phyloP scores from a whole-genome alignment of 1,140 invertebrate species.

The Riptortus pedestris region DNA sequence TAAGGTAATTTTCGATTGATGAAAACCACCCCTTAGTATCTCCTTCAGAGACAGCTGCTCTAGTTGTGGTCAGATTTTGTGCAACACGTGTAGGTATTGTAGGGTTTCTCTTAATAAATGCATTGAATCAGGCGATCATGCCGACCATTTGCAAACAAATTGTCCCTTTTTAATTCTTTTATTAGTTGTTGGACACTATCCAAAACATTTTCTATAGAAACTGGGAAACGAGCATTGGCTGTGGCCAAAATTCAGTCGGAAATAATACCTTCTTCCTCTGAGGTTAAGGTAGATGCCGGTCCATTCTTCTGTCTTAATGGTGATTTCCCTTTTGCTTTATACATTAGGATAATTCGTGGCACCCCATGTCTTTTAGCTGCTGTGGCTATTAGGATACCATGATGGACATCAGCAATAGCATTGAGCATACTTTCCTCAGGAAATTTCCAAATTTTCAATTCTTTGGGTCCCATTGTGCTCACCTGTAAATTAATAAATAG shows the following conservation, averaged over 20 bases:
- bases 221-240: not conserved
- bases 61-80: conserved; percentile 32
- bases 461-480: too few relatives aligned
- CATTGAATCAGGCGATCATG: not conserved
- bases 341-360: too few relatives aligned
- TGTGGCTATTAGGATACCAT: too few relatives aligned
- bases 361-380: too few relatives aligned
- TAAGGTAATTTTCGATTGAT: conserved; percentile 32
- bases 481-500: too few relatives aligned
- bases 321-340: too few relatives aligned
- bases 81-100: conserved; percentile 29
- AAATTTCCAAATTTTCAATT: too few relatives aligned
- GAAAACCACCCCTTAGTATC: conserved; percentile 34
- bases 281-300: too few relatives aligned
- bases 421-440: too few relatives aligned
- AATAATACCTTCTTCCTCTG: not conserved
- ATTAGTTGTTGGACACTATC: not conserved
- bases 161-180: not conserved
- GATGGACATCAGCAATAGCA: too few relatives aligned
- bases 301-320: too few relatives aligned
- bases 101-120: too few relatives aligned
- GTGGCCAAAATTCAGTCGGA: not conserved
- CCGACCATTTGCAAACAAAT: not conserved
- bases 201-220: not conserved
- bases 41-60: conserved; percentile 31